phyloP scores from a whole-genome alignment of 2,113 vertebrate species.

The Carollia perspicillata region DNA sequence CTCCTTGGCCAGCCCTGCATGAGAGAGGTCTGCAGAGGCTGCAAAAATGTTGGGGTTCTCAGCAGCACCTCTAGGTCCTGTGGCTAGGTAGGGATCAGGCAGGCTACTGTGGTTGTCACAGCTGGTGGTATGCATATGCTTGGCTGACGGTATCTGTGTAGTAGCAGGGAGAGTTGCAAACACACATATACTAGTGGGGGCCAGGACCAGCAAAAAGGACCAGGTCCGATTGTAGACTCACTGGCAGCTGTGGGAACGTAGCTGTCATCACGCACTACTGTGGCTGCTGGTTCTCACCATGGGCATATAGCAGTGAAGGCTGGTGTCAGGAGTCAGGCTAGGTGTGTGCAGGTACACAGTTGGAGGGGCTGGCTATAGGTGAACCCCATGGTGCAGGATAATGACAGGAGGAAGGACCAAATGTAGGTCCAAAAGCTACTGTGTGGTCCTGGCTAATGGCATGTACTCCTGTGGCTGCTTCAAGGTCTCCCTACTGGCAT shows the following conservation, averaged over 20 bases:
- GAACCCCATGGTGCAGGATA: not conserved
- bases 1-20: not conserved
- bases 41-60: not conserved
- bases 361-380: not conserved
- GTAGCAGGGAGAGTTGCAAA: not conserved
- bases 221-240: not conserved
- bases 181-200: not conserved
- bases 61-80: not conserved
- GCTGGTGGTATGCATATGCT: not conserved
- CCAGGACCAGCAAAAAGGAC: not conserved
- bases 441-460: not conserved
- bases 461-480: not conserved
- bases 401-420: not conserved
- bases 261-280: too few species aligned
- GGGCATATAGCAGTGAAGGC: not conserved
- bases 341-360: too few species aligned
- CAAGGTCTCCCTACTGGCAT: not conserved
- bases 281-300: not conserved
- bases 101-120: not conserved
- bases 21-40: not conserved
- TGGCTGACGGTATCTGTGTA: not conserved
- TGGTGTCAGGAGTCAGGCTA: not conserved
- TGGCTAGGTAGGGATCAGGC: not conserved
- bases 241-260: not conserved
- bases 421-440: not conserved